phyloP scores from a whole-genome alignment of 2,113 vertebrate species.

The Hucho hucho region DNA sequence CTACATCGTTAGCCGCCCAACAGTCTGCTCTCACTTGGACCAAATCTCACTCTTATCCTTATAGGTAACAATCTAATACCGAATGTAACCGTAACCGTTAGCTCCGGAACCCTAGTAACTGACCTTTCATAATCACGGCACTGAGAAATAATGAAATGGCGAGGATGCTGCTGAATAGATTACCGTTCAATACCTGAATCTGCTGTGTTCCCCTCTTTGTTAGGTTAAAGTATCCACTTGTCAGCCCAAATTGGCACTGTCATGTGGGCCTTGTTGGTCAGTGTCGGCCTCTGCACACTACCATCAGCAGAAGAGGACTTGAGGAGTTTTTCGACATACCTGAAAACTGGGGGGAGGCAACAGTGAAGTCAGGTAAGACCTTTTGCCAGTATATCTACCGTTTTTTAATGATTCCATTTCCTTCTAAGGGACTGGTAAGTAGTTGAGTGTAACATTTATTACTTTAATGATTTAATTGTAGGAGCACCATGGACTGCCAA shows the following conservation, averaged over 20 bases:
- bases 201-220: background rate
- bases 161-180: no score
- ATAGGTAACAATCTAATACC: conserved; percentile 55
- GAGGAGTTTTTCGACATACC: conserved; percentile 94
- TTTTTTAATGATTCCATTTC: no score
- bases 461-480: conserved; percentile 45
- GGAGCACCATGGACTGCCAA: conserved; percentile 89
- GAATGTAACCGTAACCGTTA: no score
- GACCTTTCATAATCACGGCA: no score
- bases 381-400: background rate
- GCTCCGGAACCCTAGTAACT: no score
- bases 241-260: conserved; percentile 9
- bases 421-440: no score
- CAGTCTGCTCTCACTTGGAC: conserved; percentile 4
- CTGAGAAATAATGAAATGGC: no score
- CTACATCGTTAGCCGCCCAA: conserved; percentile 39
- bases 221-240: conserved; percentile 32
- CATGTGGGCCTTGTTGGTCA: conserved; percentile 31
- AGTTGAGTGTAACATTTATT: background rate
- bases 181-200: background rate
- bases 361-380: conserved; percentile 87
- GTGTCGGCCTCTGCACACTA: conserved; percentile 77
- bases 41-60: conserved; percentile 14
- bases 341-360: conserved; percentile 87
- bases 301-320: conserved; percentile 76